These are phyloP conservation scores for Spodoptera picta DNA, from an alignment of 2,888 invertebrate genomes.

Conservation along the genomic window DNA sequence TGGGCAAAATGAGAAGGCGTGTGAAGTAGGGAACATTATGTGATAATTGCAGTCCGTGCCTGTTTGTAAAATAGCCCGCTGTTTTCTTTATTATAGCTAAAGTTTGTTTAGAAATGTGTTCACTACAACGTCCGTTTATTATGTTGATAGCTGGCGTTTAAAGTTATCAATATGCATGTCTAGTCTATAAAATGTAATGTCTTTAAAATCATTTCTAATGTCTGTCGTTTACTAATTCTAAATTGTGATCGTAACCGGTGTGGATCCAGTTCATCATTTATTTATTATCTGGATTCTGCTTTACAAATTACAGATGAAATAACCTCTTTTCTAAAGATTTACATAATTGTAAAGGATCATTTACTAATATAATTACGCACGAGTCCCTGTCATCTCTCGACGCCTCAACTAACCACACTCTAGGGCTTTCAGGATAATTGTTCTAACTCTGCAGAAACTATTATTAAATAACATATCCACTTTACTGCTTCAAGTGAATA, in stretches of 20 bases:
- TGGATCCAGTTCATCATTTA: no score
- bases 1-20: conserved; percentile 20
- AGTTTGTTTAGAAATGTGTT: conserved; percentile 14
- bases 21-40: conserved; percentile 16
- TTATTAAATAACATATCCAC: conserved; percentile 2
- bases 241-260: no score
- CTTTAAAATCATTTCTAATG: no score
- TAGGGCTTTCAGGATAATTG: conserved; percentile 3
- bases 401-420: conserved; percentile 2
- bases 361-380: conserved; percentile 11
- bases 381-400: conserved; percentile 3
- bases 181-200: no score
- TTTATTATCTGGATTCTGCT: no score
- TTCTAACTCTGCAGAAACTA: conserved; percentile 2
- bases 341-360: conserved; percentile 13
- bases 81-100: conserved; percentile 16
- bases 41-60: conserved; percentile 28
- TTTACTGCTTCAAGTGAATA: conserved; percentile 1
- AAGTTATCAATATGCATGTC: no score
- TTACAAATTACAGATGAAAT: no score
- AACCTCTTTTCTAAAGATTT: conserved; percentile 1
- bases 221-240: no score
- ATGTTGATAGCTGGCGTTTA: conserved; percentile 2
- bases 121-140: conserved; percentile 13
- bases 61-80: conserved; percentile 23